These are phyloP conservation scores for Heliopora coerulea DNA, from an alignment of 92 coral and sea anemone species.

Conservation along the genomic window DNA sequence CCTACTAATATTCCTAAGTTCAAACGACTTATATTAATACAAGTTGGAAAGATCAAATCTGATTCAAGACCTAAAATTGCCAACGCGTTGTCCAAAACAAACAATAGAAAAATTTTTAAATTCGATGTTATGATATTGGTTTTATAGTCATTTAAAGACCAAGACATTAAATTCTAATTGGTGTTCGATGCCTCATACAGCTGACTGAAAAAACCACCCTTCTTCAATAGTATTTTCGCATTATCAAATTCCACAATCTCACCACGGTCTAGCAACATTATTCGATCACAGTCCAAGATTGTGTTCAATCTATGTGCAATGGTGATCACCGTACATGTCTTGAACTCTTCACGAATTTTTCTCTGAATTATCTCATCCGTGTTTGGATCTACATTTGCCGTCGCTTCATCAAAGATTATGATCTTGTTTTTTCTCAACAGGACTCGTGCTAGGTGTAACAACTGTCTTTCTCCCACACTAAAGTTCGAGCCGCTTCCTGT, in stretches of 20 bases:
- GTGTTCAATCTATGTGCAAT: constrained; percentile 27
- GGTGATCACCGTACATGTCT: constrained; percentile 30
- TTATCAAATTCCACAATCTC: constrained; percentile 29
- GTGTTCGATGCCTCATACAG: no score
- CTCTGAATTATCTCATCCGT: constrained; percentile 28
- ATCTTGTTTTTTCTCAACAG: constrained; percentile 17
- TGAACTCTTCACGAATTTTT: constrained; percentile 2
- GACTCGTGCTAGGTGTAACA: constrained; percentile 26
- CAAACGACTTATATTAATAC: no score
- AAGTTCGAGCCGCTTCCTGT: constrained; percentile 7
- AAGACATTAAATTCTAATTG: no score
- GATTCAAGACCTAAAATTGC: no score
- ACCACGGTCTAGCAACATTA: constrained; percentile 31
- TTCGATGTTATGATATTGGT: no score
- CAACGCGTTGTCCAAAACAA: no score
- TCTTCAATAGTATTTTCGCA: constrained; percentile 7
- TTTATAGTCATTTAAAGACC: no score
- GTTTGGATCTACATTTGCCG: constrained; percentile 14
- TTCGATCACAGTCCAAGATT: constrained; percentile 24
- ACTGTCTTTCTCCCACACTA: constrained; percentile 32
- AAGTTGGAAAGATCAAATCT: no score
- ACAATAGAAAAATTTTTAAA: no score
- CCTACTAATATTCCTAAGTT: no score
- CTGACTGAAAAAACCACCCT: not conserved
- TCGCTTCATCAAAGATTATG: constrained; percentile 36